Conservation (phyloP, 1,140 invertebrate species). For the Planococcus citri region DNA sequence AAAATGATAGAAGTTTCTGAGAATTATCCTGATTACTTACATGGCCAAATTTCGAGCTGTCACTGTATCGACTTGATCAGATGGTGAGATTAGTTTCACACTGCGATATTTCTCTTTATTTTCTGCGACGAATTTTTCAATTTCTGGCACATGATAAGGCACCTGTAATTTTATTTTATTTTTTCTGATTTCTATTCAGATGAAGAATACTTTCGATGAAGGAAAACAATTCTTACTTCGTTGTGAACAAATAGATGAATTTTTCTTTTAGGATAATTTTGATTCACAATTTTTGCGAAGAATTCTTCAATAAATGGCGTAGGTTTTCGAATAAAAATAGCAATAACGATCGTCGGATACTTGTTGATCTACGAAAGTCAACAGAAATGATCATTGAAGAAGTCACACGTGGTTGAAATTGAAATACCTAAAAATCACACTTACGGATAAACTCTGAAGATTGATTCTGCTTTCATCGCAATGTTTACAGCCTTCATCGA, state of each 20-base stretch:
- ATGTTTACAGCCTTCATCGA: conserved; percentile 57
- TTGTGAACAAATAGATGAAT: conserved; percentile 81
- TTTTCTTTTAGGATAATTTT: conserved; percentile 77
- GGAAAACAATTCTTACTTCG: conserved; percentile 27
- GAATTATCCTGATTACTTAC: too few species aligned
- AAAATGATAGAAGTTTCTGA: too few species aligned
- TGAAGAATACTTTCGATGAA: too few species aligned
- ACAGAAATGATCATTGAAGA: conserved; percentile 24
- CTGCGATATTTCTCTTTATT: not conserved
- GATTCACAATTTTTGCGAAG: conserved; percentile 50
- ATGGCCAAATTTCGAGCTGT: conserved; percentile 1
- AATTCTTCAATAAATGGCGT: conserved; percentile 91
- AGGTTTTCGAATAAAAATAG: conserved; percentile 68
- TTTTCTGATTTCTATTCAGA: too few species aligned
- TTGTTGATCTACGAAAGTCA: conserved; percentile 38
- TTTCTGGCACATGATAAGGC: not conserved
- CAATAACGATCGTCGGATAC: conserved; percentile 59
- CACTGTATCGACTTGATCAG: not conserved
- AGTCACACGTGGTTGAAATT: too few species aligned
- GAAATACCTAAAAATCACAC: too few species aligned
- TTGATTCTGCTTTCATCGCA: conserved; percentile 53
- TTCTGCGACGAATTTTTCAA: not conserved
- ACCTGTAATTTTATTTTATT: not conserved
- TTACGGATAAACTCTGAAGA: conserved; percentile 34
- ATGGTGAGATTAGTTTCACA: not conserved